These are phyloP conservation scores for Elysia chlorotica DNA, from an alignment of 1,140 invertebrate genomes.

Conservation along the genomic window DNA sequence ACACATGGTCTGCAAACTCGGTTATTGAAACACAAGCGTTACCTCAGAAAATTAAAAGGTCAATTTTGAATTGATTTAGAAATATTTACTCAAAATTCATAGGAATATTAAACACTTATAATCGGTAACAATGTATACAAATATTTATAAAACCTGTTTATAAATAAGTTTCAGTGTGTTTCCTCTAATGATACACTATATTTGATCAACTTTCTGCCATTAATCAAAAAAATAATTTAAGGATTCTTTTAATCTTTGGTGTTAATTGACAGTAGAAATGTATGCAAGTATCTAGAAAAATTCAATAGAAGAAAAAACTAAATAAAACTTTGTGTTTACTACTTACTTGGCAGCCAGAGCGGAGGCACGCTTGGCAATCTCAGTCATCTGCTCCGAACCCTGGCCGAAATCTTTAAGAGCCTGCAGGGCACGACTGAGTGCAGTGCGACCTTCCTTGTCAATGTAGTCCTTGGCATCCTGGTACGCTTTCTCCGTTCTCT, in stretches of 20 bases:
- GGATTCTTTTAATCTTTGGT: conserved; percentile 15
- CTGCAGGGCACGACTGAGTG: conserved; percentile 78
- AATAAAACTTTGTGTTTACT: conserved; percentile 34
- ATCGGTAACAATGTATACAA: too few relatives aligned
- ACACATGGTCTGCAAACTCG: too few relatives aligned
- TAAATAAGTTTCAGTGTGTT: too few relatives aligned
- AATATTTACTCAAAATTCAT: too few relatives aligned
- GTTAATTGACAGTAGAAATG: neutral
- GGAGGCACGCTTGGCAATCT: conserved; percentile 85
- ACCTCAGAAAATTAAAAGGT: too few relatives aligned
- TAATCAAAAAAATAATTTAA: neutral
- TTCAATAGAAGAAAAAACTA: neutral
- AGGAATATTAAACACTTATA: too few relatives aligned
- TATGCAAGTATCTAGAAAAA: neutral
- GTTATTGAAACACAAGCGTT: too few relatives aligned
- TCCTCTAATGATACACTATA: too few relatives aligned
- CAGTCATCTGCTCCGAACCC: conserved; percentile 88
- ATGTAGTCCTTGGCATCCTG: conserved; percentile 70
- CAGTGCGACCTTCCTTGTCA: conserved; percentile 78
- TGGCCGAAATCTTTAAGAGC: conserved; percentile 86
- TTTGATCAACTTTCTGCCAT: neutral
- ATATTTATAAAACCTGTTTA: too few relatives aligned
- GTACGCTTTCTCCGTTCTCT: conserved; percentile 74
- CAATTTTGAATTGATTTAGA: too few relatives aligned
- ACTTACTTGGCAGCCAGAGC: conserved; percentile 74